phyloP scores from a whole-genome alignment of 2,797 vertebrate genomes.

The Cossypha niveicapilla region DNA sequence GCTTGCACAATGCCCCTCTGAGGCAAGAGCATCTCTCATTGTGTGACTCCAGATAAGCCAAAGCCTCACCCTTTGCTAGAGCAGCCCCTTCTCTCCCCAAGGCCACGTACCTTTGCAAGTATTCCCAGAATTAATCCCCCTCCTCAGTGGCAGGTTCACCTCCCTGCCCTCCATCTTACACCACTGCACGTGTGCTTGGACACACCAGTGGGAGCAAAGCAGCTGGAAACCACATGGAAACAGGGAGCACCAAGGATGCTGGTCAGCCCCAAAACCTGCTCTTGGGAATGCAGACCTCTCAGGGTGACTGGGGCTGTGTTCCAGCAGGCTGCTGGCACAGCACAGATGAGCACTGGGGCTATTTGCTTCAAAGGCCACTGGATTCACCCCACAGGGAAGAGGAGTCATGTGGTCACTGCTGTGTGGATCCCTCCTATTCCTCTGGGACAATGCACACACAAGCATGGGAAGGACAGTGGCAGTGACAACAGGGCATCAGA shows the following conservation, averaged over 20 bases:
- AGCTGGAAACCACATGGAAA: not conserved
- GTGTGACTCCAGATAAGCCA: constrained; percentile 19
- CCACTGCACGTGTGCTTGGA: fast-evolving
- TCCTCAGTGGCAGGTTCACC: not conserved
- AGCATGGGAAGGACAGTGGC: not conserved
- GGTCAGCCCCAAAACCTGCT: not conserved
- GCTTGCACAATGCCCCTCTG: constrained; percentile 10
- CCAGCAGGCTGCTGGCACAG: not conserved
- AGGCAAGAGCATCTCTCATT: not conserved
- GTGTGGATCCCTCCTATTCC: not conserved
- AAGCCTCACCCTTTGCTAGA: not conserved
- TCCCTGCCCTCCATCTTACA: fast-evolving
- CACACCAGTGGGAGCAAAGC: fast-evolving
- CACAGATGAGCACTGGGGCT: not conserved
- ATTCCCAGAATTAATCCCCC: not conserved
- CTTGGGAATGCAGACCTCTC: not conserved
- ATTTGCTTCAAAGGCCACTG: not conserved
- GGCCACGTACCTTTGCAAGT: not conserved
- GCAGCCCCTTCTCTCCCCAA: not conserved
- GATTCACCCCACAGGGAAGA: not conserved
- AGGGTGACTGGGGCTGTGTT: fast-evolving
- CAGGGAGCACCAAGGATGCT: not conserved
- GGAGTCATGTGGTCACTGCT: fast-evolving
- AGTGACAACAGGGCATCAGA: not conserved
- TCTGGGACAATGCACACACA: fast-evolving